Percentiles rank a stretch among this genome's conserved stretches.
These are phyloP conservation scores for Paedocypris micromegethes DNA, from an alignment of 2,797 vertebrate genomes.

Conservation along the genomic window DNA sequence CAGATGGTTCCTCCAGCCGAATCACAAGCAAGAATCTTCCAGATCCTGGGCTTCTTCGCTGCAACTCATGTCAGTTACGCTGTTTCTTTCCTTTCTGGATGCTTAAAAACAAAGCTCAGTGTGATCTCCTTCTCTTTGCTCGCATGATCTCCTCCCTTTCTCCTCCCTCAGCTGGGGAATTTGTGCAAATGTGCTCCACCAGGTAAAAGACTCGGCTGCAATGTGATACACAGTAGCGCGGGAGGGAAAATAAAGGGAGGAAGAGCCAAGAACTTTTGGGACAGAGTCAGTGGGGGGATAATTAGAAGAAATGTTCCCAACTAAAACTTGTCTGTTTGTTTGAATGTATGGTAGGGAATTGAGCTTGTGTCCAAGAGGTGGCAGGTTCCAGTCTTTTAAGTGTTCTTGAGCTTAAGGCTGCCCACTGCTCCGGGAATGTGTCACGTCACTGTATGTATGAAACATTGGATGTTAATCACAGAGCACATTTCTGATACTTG, in stretches of 20 bases:
- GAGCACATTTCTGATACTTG: too few relatives aligned
- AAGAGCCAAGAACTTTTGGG: background rate
- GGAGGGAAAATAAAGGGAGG: constrained; percentile 24
- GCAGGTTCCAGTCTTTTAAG: too few relatives aligned
- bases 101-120: background rate
- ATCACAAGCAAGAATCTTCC: background rate
- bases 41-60: background rate
- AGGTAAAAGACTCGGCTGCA: constrained; percentile 4
- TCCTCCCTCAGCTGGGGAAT: constrained; percentile 11
- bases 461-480: too few relatives aligned
- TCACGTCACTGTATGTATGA: too few relatives aligned
- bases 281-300: too few relatives aligned
- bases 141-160: constrained; percentile 14
- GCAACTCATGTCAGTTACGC: background rate
- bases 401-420: too few relatives aligned
- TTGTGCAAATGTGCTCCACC: constrained; percentile 17
- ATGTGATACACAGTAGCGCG: constrained; percentile 23
- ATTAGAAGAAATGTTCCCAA: too few relatives aligned
- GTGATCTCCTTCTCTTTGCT: constrained; percentile 9
- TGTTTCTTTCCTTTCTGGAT: background rate
- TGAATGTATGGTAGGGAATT: too few relatives aligned
- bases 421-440: too few relatives aligned
- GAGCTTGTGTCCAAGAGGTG: too few relatives aligned
- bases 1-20: background rate
- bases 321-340: too few relatives aligned